Evolutionary conservation across 35 echinoderm and acorn worm genomes (phyloP).

Genomic region (Nesometra sesokonis): DNA sequence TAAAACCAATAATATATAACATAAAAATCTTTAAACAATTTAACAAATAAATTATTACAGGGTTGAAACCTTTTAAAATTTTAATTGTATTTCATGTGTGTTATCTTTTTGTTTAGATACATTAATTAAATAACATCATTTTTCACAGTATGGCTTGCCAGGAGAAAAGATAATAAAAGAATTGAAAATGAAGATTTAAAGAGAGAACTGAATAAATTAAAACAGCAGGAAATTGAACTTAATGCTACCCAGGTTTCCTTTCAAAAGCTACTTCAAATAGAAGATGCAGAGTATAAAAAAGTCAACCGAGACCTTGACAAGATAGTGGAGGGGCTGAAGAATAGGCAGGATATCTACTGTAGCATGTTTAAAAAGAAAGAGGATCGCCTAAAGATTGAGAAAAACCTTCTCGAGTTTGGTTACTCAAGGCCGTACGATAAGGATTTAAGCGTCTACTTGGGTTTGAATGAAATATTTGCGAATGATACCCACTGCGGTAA

Average conservation of each 20-base stretch:
- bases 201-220: neutral
- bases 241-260: neutral
- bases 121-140: neutral
- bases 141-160: constrained; percentile 28
- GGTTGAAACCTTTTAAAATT: neutral
- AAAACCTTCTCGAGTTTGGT: constrained; percentile 23
- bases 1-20: too few relatives aligned
- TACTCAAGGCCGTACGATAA: constrained; percentile 55
- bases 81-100: neutral
- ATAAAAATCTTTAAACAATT: too few relatives aligned
- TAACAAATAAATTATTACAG: too few relatives aligned
- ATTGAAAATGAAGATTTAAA: neutral
- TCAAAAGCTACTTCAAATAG: neutral
- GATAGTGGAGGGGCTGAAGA: constrained; percentile 25
- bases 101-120: neutral
- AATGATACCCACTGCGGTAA: constrained; percentile 33
- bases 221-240: neutral
- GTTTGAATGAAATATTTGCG: constrained; percentile 43
- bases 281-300: neutral
- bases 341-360: constrained; percentile 68
- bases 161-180: constrained; percentile 11
- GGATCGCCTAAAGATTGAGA: constrained; percentile 28
- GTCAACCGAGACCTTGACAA: constrained; percentile 41
- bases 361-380: constrained; percentile 25
- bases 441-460: constrained; percentile 36